A percentile compares a stretch with the other conserved stretches of the same genome.
Evolutionary conservation across 2,113 vertebrate genomes (phyloP).

Genomic region (Sylvia atricapilla): DNA sequence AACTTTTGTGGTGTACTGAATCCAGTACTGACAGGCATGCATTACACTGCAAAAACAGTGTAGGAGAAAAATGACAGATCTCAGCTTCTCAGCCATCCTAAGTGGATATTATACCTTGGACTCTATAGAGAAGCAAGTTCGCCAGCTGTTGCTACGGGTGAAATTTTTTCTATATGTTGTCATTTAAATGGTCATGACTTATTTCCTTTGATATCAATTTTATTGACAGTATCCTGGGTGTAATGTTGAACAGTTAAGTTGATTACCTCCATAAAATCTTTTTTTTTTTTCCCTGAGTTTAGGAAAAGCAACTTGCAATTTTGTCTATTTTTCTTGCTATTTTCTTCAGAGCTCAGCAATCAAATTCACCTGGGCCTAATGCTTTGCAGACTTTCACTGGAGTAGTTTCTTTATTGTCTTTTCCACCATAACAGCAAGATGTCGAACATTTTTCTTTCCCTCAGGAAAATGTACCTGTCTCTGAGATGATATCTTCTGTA

Average conservation of each 20-base stretch:
- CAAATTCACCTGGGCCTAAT: not conserved
- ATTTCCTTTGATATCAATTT: not conserved
- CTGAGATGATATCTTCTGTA: not conserved
- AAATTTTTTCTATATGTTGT: not conserved
- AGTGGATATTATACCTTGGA: not conserved
- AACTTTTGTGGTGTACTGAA: not conserved
- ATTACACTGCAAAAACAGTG: not conserved
- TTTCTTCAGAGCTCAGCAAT: not conserved
- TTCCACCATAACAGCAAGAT: not conserved
- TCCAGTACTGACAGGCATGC: not conserved
- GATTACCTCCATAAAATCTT: not conserved
- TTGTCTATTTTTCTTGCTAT: not conserved
- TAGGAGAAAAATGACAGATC: not conserved
- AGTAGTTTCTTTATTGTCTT: not conserved
- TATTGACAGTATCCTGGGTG: accelerated
- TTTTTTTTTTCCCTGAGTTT: not conserved
- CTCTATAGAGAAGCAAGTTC: not conserved
- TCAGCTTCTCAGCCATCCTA: not conserved
- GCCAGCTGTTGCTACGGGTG: not conserved
- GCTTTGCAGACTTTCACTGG: not conserved
- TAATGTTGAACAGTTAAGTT: not conserved
- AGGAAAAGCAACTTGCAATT: not conserved
- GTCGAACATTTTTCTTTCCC: not conserved
- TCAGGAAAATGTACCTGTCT: not conserved
- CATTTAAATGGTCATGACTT: not conserved